These are phyloP conservation scores for Herminia tarsipennalis DNA, from an alignment of 2,888 invertebrate species.

Conservation along the genomic window DNA sequence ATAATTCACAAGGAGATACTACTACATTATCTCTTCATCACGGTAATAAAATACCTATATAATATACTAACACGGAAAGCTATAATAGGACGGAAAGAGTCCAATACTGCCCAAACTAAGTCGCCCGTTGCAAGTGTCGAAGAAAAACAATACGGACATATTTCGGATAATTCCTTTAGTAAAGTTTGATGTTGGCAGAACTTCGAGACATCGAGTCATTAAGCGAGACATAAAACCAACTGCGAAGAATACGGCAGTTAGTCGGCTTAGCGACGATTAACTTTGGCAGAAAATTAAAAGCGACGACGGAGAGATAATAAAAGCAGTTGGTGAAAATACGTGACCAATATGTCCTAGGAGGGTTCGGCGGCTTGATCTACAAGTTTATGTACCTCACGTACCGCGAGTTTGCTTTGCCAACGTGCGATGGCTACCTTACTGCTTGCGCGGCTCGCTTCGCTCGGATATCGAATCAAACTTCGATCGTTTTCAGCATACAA, in stretches of 20 bases:
- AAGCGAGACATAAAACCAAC: constrained; percentile 56
- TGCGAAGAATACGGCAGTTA: constrained; percentile 61
- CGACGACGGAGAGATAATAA: constrained; percentile 72
- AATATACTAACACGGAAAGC: too few species aligned
- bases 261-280: constrained; percentile 65
- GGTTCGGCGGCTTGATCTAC: constrained; percentile 56
- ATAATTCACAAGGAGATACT: too few species aligned
- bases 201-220: constrained; percentile 44
- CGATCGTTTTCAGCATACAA: constrained; percentile 62
- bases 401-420: constrained; percentile 77
- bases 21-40: too few species aligned
- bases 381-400: constrained; percentile 78
- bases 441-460: constrained; percentile 57
- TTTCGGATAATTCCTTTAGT: constrained; percentile 32
- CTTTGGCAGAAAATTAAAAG: constrained; percentile 76
- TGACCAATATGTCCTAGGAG: constrained; percentile 79
- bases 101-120: background rate
- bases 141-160: constrained; percentile 16
- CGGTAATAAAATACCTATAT: too few species aligned
- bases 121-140: too few species aligned
- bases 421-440: constrained; percentile 72
- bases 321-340: constrained; percentile 74
- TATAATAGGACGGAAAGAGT: constrained; percentile 4
- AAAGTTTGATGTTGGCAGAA: constrained; percentile 34
- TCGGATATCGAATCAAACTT: constrained; percentile 70